phyloP scores from a whole-genome alignment of 2,888 invertebrate species.

The Lypha dubia region DNA sequence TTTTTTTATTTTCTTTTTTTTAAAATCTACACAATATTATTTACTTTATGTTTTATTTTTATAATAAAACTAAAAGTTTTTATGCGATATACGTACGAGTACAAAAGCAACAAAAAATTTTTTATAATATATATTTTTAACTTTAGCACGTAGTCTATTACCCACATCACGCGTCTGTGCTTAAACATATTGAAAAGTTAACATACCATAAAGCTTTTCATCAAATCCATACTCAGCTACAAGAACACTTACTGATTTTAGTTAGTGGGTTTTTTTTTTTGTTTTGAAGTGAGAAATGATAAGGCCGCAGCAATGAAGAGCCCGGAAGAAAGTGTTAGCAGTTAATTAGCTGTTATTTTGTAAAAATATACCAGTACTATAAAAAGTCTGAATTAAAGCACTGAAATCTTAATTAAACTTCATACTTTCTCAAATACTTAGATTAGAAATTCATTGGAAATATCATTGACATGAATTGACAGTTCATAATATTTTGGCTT shows the following conservation, averaged over 20 bases:
- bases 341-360: not conserved
- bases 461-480: no score
- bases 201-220: conserved; percentile 72
- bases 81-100: not conserved
- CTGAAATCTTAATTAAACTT: no score
- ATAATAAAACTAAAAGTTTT: conserved; percentile 32
- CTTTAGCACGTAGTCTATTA: conserved; percentile 71
- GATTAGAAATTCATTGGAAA: no score
- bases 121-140: conserved; percentile 48
- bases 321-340: not conserved
- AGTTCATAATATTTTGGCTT: no score
- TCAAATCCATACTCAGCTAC: conserved; percentile 57
- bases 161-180: conserved; percentile 72
- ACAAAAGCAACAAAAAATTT: not conserved
- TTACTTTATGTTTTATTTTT: conserved; percentile 14
- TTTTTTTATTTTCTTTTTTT: no score
- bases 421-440: no score
- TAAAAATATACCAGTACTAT: not conserved
- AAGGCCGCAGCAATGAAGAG: not conserved
- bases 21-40: conserved; percentile 46
- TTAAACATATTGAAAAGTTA: conserved; percentile 72
- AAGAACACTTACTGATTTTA: not conserved
- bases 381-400: no score
- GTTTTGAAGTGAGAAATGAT: not conserved
- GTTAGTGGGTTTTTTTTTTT: not conserved